Evolutionary conservation across 2,888 invertebrate genomes (phyloP).

Genomic region (Ennomos quercinarius): DNA sequence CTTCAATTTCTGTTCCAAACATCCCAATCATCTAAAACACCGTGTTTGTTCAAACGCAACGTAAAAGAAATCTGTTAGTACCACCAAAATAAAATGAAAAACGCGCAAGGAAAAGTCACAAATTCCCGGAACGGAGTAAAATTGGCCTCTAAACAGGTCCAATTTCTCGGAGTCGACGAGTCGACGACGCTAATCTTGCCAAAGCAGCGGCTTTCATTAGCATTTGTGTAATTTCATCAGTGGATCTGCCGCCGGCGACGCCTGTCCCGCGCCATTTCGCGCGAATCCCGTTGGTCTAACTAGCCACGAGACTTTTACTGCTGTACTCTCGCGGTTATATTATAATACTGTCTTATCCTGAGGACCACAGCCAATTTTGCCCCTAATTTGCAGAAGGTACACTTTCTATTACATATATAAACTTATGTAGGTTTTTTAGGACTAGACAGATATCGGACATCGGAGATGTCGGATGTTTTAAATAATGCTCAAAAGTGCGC

Average conservation of each 20-base stretch:
- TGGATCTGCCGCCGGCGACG: slow-evolving; percentile 50
- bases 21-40: slow-evolving; percentile 9
- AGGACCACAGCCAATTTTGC: slow-evolving; percentile 5
- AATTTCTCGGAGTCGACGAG: slow-evolving; percentile 53
- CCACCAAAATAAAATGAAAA: slow-evolving; percentile 31
- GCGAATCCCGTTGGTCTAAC: slow-evolving; percentile 58
- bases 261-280: slow-evolving; percentile 62
- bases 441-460: not conserved
- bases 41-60: slow-evolving; percentile 4
- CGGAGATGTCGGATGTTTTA: not conserved
- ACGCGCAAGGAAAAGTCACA: slow-evolving; percentile 37
- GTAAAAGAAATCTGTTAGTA: slow-evolving; percentile 27
- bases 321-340: slow-evolving; percentile 18
- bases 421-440: not conserved
- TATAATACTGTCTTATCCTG: slow-evolving; percentile 29
- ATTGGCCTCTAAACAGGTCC: slow-evolving; percentile 30
- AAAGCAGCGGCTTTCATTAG: slow-evolving; percentile 74
- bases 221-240: slow-evolving; percentile 80
- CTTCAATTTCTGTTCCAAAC: slow-evolving; percentile 1
- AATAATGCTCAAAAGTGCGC: too few species aligned
- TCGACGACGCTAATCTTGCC: slow-evolving; percentile 70
- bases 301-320: slow-evolving; percentile 48
- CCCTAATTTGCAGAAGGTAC: slow-evolving; percentile 2
- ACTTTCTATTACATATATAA: not conserved
- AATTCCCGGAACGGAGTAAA: slow-evolving; percentile 47